Percentiles rank a stretch among this genome's conserved stretches.
phyloP scores from a whole-genome alignment of 92 coral and sea anemone species.

The Micromussa lordhowensis region DNA sequence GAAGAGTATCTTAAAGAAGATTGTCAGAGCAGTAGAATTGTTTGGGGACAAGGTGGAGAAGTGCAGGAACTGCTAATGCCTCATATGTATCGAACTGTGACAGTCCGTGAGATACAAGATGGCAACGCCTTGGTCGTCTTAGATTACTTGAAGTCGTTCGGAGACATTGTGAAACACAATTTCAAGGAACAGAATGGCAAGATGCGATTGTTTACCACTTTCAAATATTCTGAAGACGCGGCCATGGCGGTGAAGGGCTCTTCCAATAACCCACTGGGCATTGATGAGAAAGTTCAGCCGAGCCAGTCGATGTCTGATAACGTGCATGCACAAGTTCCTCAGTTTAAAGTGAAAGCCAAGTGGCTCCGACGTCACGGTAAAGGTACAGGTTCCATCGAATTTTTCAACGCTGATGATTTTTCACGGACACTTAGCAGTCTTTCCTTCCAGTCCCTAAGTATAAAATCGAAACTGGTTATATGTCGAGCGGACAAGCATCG shows the following conservation, averaged over 20 bases:
- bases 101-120: constrained; percentile 30
- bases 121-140: constrained; percentile 12
- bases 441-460: not conserved
- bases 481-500: constrained; percentile 40
- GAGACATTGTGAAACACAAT: constrained; percentile 43
- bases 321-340: not conserved
- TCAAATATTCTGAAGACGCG: constrained; percentile 36
- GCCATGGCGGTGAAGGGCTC: not conserved
- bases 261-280: not conserved
- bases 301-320: not conserved
- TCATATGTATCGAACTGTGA: constrained; percentile 78
- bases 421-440: not conserved
- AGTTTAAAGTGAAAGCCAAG: constrained; percentile 42
- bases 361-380: constrained; percentile 66
- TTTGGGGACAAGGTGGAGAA: constrained; percentile 71
- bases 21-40: constrained; percentile 51
- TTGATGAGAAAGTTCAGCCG: constrained; percentile 17
- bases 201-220: constrained; percentile 46
- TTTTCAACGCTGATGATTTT: constrained; percentile 2
- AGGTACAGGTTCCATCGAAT: constrained; percentile 58
- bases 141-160: constrained; percentile 30
- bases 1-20: constrained; percentile 53
- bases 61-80: constrained; percentile 78
- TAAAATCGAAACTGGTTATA: not conserved
- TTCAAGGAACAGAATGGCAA: constrained; percentile 4